These are phyloP conservation scores for Tenebrio molitor DNA, from an alignment of 1,140 invertebrate species.

Conservation along the genomic window DNA sequence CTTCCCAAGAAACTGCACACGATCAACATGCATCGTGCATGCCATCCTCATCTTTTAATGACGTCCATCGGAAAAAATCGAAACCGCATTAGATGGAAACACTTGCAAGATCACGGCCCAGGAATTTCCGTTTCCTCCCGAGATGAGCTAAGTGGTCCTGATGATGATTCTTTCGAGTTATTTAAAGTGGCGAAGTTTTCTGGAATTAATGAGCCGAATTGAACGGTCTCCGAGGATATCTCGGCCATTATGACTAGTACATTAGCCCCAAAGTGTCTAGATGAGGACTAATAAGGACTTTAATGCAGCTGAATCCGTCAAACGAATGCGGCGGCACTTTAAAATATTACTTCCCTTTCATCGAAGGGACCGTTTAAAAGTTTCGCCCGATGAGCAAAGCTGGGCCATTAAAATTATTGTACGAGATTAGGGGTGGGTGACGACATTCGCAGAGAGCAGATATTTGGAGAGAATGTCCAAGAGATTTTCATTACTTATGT, in stretches of 20 bases:
- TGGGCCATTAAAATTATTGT: conserved; percentile 1
- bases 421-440: background rate
- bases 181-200: conserved; percentile 45
- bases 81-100: conserved; percentile 17
- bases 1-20: background rate
- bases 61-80: background rate
- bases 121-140: conserved; percentile 2
- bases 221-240: conserved; percentile 35
- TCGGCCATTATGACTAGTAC: conserved; percentile 48
- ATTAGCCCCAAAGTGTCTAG: conserved; percentile 46
- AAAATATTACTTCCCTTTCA: conserved; percentile 20
- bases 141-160: conserved; percentile 43
- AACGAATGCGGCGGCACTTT: conserved; percentile 15
- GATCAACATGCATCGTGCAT: background rate
- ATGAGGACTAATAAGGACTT: conserved; percentile 21
- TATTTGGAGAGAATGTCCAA: no score
- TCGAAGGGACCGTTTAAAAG: conserved; percentile 2
- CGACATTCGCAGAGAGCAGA: no score
- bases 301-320: conserved; percentile 3
- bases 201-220: conserved; percentile 49
- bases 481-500: no score
- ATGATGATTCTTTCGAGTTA: conserved; percentile 50
- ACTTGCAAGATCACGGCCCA: conserved; percentile 7
- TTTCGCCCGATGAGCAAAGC: background rate
- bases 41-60: conserved; percentile 12